Evolutionary conservation across 2,113 vertebrate genomes (phyloP).

Genomic region (Corythornis cristatus): DNA sequence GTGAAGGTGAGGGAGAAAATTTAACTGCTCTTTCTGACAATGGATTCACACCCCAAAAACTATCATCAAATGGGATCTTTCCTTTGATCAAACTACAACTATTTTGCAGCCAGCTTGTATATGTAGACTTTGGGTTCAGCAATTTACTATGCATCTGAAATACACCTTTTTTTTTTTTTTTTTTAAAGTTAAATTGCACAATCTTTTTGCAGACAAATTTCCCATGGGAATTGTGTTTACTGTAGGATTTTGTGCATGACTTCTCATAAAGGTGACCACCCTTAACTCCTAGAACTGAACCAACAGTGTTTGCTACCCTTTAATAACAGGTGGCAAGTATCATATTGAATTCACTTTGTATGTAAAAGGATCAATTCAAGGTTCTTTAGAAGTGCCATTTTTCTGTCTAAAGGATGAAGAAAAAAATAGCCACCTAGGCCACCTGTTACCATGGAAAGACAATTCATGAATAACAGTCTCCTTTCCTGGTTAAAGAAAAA

Average conservation of each 20-base stretch:
- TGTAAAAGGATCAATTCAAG: neutral
- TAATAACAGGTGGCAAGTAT: neutral
- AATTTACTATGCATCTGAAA: neutral
- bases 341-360: neutral
- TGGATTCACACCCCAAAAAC: neutral
- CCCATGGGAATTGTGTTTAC: neutral
- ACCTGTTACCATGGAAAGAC: neutral
- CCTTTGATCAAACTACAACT: neutral
- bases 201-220: neutral
- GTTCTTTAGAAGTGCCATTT: neutral
- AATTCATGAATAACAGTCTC: neutral
- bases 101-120: neutral
- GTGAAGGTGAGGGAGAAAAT: neutral
- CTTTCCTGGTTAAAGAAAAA: neutral
- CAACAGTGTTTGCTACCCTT: neutral
- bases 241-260: neutral
- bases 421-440: neutral
- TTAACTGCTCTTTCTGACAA: neutral
- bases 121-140: neutral
- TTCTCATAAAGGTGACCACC: neutral
- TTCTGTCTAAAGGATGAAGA: neutral
- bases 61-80: neutral
- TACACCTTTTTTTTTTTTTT: neutral
- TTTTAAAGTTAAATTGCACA: neutral
- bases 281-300: neutral